phyloP scores from a whole-genome alignment of 1,140 invertebrate genomes.

The Eubasilissa regina region DNA sequence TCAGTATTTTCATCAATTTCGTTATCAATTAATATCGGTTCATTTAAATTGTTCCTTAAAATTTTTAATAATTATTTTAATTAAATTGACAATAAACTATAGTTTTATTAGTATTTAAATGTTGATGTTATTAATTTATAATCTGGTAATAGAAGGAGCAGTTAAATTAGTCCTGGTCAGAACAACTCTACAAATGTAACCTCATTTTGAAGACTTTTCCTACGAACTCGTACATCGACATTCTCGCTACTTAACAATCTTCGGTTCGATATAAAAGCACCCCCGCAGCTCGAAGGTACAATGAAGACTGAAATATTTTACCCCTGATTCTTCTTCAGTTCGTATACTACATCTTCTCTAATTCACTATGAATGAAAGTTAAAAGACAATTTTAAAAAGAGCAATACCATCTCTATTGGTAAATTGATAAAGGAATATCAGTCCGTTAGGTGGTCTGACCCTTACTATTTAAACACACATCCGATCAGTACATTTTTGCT shows the following conservation, averaged over 20 bases:
- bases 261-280: neutral
- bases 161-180: neutral
- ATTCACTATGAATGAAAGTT: neutral
- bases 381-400: neutral
- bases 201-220: neutral
- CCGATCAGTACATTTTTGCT: neutral
- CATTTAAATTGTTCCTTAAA: too few species aligned
- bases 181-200: slow-evolving; percentile 17
- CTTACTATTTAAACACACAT: too few species aligned
- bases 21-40: too few species aligned
- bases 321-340: slow-evolving; percentile 18
- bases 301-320: slow-evolving; percentile 42
- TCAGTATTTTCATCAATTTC: too few species aligned
- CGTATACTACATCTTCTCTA: neutral
- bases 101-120: too few species aligned
- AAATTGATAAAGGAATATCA: neutral
- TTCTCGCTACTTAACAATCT: neutral
- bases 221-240: neutral
- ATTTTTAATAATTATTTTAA: too few species aligned
- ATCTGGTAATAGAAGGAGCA: too few species aligned
- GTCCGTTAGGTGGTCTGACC: too few species aligned
- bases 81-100: too few species aligned
- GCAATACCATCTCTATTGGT: neutral
- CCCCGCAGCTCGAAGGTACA: neutral
- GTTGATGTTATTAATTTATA: too few species aligned